phyloP scores from a whole-genome alignment of 2,113 vertebrate species.

The human region DNA sequence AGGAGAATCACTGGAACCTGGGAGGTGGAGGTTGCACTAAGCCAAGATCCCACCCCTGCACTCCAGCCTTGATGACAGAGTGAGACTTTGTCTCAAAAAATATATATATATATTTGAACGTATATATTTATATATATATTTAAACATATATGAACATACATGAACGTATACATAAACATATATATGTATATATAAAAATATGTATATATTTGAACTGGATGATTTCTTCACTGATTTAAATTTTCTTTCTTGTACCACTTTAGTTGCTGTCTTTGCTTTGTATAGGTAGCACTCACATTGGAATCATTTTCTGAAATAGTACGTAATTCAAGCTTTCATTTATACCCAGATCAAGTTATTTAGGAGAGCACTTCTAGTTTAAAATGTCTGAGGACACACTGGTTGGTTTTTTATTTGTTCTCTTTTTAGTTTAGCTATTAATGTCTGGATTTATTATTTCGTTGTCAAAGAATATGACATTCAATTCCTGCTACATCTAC shows the following conservation, averaged over 20 bases:
- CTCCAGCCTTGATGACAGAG: too few species aligned
- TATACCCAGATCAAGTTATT: neutral
- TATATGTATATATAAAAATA: too few species aligned
- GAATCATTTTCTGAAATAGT: neutral
- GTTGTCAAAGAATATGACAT: neutral
- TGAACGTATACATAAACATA: too few species aligned
- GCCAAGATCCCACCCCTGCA: too few species aligned
- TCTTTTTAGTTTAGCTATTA: neutral
- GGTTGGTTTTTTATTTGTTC: neutral
- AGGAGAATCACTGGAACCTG: too few species aligned
- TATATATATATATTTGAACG: too few species aligned
- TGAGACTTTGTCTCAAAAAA: too few species aligned
- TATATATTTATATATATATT: too few species aligned
- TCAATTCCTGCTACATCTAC: neutral
- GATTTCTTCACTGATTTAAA: neutral
- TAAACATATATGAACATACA: too few species aligned
- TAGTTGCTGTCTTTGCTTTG: neutral
- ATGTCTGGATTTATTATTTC: neutral
- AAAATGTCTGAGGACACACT: neutral
- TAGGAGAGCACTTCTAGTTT: neutral
- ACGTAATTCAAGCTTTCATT: neutral
- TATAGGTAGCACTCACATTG: neutral
- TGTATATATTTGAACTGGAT: neutral
- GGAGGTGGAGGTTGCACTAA: too few species aligned
- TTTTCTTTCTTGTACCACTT: neutral